These are phyloP conservation scores for Tethea ocularis DNA, from an alignment of 2,888 invertebrate species.

Conservation along the genomic window DNA sequence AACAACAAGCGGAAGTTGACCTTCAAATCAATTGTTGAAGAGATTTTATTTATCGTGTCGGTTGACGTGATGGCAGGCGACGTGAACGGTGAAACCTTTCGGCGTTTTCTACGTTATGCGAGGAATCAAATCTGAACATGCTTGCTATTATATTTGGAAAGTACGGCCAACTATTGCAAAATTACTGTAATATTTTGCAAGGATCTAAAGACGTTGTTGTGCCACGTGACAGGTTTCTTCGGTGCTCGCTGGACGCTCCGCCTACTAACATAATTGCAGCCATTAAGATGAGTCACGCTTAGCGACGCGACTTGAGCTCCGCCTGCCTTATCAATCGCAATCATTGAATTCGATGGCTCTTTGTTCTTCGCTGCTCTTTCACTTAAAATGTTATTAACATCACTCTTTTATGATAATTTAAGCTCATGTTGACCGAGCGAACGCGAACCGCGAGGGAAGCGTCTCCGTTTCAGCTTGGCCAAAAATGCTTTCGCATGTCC, in stretches of 20 bases:
- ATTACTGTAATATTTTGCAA: slow-evolving; percentile 12
- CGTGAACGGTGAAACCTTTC: slow-evolving; percentile 2
- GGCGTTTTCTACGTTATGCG: neutral
- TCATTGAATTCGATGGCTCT: slow-evolving; percentile 49
- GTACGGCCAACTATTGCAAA: too few relatives aligned
- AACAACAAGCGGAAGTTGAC: slow-evolving; percentile 57
- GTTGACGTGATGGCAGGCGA: slow-evolving; percentile 27
- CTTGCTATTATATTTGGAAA: neutral
- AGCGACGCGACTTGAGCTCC: slow-evolving; percentile 67
- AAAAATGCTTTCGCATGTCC: too few relatives aligned
- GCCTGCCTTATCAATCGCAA: slow-evolving; percentile 70
- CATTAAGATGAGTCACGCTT: slow-evolving; percentile 82
- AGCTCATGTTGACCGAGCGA: too few relatives aligned
- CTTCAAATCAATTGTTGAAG: slow-evolving; percentile 65
- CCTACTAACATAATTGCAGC: slow-evolving; percentile 72
- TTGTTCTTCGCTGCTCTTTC: slow-evolving; percentile 30
- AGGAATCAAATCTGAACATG: neutral
- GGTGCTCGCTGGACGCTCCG: slow-evolving; percentile 51
- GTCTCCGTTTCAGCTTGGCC: too few relatives aligned
- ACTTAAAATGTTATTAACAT: slow-evolving; percentile 21
- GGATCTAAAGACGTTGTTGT: slow-evolving; percentile 17
- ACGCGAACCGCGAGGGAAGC: too few relatives aligned
- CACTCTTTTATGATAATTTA: too few relatives aligned
- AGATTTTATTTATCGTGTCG: slow-evolving; percentile 35
- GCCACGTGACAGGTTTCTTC: slow-evolving; percentile 64